Percentiles rank a stretch among this genome's conserved stretches.
These are phyloP conservation scores for Anadara kagoshimensis DNA, from an alignment of 1,140 invertebrate genomes.

Conservation along the genomic window DNA sequence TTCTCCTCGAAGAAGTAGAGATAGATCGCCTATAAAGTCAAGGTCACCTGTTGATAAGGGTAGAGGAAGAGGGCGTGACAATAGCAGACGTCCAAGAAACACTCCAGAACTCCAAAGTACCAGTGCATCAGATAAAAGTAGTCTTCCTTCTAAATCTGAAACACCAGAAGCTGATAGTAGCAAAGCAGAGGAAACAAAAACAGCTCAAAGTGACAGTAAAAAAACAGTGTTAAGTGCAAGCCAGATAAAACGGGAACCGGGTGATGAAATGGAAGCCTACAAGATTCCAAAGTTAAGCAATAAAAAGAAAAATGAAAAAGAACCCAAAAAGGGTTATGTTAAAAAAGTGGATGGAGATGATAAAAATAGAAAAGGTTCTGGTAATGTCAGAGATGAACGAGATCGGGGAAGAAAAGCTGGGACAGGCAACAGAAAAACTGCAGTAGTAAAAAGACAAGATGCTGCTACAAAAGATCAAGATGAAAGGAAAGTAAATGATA, in stretches of 20 bases:
- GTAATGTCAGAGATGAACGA: background rate
- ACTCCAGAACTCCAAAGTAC: constrained; percentile 21
- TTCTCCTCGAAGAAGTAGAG: constrained; percentile 4
- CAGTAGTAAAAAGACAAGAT: background rate
- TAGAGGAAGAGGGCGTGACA: background rate
- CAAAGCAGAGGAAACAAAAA: no score
- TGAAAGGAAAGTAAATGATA: constrained; percentile 3
- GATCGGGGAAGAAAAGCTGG: constrained; percentile 1
- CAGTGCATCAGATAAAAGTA: background rate
- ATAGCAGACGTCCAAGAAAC: constrained; percentile 4
- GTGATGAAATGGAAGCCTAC: no score
- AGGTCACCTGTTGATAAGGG: constrained; percentile 21
- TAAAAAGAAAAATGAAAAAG: constrained; percentile 7
- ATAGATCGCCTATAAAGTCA: constrained; percentile 28
- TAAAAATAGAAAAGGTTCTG: constrained; percentile 14
- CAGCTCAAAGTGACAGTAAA: no score
- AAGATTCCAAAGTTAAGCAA: background rate
- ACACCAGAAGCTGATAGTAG: no score
- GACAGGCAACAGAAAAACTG: background rate
- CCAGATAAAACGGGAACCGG: no score
- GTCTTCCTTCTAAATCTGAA: no score
- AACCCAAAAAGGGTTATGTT: constrained; percentile 6
- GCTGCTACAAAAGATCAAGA: background rate
- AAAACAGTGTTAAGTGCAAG: no score
- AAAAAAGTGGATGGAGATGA: constrained; percentile 17